Base-by-base conservation (phyloP, 2,888 invertebrate genomes). In the Pheosia gnoma region DNA sequence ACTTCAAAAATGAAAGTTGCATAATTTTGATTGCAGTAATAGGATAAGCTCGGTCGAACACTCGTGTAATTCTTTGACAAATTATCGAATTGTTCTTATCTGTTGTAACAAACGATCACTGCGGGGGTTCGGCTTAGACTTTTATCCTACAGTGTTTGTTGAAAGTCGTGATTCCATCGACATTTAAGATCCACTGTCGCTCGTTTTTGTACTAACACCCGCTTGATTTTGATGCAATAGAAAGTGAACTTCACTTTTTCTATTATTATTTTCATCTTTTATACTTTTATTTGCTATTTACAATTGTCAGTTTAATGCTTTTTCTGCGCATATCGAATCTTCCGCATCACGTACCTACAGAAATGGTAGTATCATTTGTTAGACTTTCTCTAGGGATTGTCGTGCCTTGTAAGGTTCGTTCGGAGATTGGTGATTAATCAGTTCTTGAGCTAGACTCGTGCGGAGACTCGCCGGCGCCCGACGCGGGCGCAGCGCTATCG, bases 401-500 rank as follows among this genome's bases (percentile, higher is more conserved):
- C 60, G 61, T 60, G 68, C 74, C 72, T 70, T 73, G 75, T 74
- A 72, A 61, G 68, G 66, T 55, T 55, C 54, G 9, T 9, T 70
- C 65, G 62, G 59, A 72, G 74, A 73, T 77, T 83, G 78, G 78
- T 87, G 86, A 87, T 88, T 87, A 86, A 87, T 86, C 84, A 79
- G 81, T 71, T 64, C 71, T 75, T 73, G 77, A 80, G 78, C 78
- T 75, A 77, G 78, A 82, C 82, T 86, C 86, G 89, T 85, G 88
- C 81, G 79, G 86, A 91, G 90, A 90, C 90, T 79, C 77, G 61
- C 68, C 81, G 89, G 91, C 91, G 91, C 88, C 87, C 81, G 89
- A 90, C 91, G 91, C 88, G 86, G 66, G 65, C 73, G 58, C 70
- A 66, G 63, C 67, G 75, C 75, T 75, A 77, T 75, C 80, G 87